Evolutionary conservation across 1,140 invertebrate species (phyloP).

Genomic region (Ceratosolen solmsi): DNA sequence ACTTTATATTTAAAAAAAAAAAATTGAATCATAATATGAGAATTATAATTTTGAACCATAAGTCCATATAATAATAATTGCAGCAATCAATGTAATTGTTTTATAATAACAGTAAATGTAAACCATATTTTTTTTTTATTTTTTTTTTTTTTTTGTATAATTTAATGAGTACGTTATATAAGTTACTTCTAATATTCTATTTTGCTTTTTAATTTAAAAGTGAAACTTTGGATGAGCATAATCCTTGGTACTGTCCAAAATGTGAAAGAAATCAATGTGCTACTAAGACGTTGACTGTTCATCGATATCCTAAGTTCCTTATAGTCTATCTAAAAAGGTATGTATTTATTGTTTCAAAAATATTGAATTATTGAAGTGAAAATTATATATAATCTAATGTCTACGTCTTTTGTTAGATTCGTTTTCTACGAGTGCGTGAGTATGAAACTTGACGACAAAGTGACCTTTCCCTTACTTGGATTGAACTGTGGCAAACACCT

Average conservation of each 20-base stretch:
- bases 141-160: not conserved
- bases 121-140: too few relatives aligned
- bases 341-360: not conserved
- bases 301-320: constrained; percentile 80
- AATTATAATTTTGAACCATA: too few relatives aligned
- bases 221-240: constrained; percentile 80
- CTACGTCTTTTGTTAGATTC: constrained; percentile 74
- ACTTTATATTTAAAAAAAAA: too few relatives aligned
- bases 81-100: too few relatives aligned
- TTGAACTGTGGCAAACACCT: constrained; percentile 72
- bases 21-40: too few relatives aligned
- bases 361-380: not conserved
- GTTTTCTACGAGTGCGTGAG: constrained; percentile 81
- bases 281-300: constrained; percentile 81
- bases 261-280: constrained; percentile 81
- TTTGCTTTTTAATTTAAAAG: constrained; percentile 67
- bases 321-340: constrained; percentile 84
- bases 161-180: not conserved
- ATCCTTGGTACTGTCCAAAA: constrained; percentile 82
- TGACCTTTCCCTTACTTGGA: constrained; percentile 78
- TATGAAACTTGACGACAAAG: constrained; percentile 81
- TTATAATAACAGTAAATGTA: too few relatives aligned
- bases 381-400: constrained; percentile 31
- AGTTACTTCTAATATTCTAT: constrained; percentile 38
- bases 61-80: too few relatives aligned